phyloP scores from a whole-genome alignment of 2,888 invertebrate species.

The Nipponacmea schrenckii region DNA sequence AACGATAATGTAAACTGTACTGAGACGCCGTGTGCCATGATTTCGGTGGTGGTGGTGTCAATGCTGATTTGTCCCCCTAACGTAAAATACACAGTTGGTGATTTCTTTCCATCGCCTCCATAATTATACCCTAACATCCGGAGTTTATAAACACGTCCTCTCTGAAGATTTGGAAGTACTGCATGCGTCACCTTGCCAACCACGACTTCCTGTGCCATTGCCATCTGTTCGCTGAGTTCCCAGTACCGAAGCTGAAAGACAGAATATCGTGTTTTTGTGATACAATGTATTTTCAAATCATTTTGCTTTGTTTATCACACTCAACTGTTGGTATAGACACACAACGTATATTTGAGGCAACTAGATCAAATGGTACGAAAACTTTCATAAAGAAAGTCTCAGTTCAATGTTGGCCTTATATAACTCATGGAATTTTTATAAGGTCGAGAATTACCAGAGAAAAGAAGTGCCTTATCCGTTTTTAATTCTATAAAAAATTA shows the following conservation, averaged over 20 bases:
- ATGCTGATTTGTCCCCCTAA: background rate
- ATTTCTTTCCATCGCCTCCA: background rate
- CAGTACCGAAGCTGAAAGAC: background rate
- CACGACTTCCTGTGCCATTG: background rate
- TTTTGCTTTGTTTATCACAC: too few relatives aligned
- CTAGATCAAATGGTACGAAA: too few relatives aligned
- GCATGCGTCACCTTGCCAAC: background rate
- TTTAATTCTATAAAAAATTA: too few relatives aligned
- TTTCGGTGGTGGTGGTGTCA: background rate
- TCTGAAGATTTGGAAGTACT: background rate
- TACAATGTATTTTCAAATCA: too few relatives aligned
- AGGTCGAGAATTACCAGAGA: too few relatives aligned
- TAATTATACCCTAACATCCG: background rate
- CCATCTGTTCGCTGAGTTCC: background rate
- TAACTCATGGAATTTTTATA: too few relatives aligned
- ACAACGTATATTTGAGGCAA: too few relatives aligned
- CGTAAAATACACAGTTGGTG: background rate
- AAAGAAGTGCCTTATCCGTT: too few relatives aligned
- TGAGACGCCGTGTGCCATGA: background rate
- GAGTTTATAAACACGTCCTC: background rate
- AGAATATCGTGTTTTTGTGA: background rate
- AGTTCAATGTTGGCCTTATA: too few relatives aligned
- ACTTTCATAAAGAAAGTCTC: too few relatives aligned
- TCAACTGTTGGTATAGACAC: too few relatives aligned
- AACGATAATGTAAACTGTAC: background rate